Evolutionary conservation across 2,888 invertebrate genomes (phyloP), one percentile per base, ranked within the genome.

Genomic region (Plebejus melissa): DNA sequence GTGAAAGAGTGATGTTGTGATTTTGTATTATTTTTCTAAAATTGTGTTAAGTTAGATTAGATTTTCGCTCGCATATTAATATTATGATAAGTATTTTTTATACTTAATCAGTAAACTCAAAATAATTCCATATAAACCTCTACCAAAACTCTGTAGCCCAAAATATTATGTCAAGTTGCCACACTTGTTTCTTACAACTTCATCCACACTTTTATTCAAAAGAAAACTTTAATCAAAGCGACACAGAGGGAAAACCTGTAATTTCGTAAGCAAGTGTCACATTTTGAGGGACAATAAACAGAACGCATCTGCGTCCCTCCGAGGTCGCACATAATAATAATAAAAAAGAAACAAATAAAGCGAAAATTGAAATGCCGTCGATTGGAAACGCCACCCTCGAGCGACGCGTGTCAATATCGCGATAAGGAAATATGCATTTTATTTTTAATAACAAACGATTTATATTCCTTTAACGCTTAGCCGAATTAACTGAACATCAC

Each of bases 261-360:
- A 77, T 75, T 76, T 77, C 72, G 78, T 77, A 77, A 78, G 78
- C 79, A 76, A 79, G 79, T 72, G 32, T 74, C 65, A 75, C 46
- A 70, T 76, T 36, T 81, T 77, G 80, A 82, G 81, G 81, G 82
- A 82, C 81, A 83, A 88, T 88, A 87, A 85, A 85, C 83, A 80
- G 74, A 79, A 81, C 85, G 85, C 89, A 90, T 86, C 89, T 89
- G 90, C 82, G 90, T 88, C 82, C 80, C 81, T 54, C 81, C 79
- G 81, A 86, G 85, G 87, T 87, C 85, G 84, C 83, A 83, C 83
- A 86, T 85, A 84, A 87, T 87, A 87, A 85, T 87, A 86, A 86
- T 86, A 85, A 86, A 84, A 83, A 84, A 83, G 79, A 79, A 85
- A 85, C 82, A 86, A 84, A 87, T 84, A 83, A 82, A 80, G 82